Evolutionary conservation across 92 coral and sea anemone genomes (phyloP), one percentile per base, ranked within the genome.

Genomic region (Siderastrea siderea): DNA sequence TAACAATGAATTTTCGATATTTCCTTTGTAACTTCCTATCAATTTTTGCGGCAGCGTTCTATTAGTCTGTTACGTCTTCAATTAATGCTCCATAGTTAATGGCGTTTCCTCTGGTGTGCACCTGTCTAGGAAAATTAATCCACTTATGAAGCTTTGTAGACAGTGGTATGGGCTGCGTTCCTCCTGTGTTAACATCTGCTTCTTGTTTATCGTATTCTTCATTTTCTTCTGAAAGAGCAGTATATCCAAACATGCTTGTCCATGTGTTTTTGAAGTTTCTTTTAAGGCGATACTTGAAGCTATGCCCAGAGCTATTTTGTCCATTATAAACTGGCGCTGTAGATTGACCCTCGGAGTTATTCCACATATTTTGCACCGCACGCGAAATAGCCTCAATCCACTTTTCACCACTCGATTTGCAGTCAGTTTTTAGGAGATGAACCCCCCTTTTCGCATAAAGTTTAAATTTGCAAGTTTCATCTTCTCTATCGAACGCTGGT

Each of bases 391-490:
- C 93, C 5, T 89, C 93, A 48, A 93, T 55, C 98, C 98, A 95
- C 48, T 81, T 87, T 9, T 84, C 57, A 64, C 98, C 89, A 44
- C 89, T 78, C 5, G 81, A 45, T 55, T 87, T 91, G 47, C 93
- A 85, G 83, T 82, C 91, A 48, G 98, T 92, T 88, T 88, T 93
- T 16, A 95, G 86, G 48, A 95, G 84, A 62, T 95, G 94, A 63
- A 93, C 91, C 43, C 98, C 98, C 51, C 84, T 89, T 82, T 88
- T 91, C 12, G 94, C 93, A 47, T 85, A 88, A 15, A 95, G 74
- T 50, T 87, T 91, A 75, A 95, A 95, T 78, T 95, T 95, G 46
- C 89, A 83, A 76, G 77, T 67, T 54, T 51, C 88, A 17, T 69
- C 84, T n/a, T 75, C 64, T 17, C 46, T 43, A 43, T 66, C 78